Evolutionary conservation across 2,113 vertebrate species (phyloP).

Genomic region (Ciconia boyciana): DNA sequence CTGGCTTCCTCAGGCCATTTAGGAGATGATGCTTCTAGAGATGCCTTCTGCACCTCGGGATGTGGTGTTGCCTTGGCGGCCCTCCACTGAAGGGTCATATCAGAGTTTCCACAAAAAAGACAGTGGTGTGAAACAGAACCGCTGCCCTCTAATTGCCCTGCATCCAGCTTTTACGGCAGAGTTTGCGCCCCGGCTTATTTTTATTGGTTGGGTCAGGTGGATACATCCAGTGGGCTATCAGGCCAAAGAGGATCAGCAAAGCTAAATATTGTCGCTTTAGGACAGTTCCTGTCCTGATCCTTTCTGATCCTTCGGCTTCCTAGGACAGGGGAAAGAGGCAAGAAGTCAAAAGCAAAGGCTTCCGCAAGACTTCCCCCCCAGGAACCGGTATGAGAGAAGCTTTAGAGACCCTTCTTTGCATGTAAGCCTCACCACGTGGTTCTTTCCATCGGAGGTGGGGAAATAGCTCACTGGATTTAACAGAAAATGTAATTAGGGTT

Average conservation of each 20-base stretch:
- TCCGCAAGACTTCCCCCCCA: background rate
- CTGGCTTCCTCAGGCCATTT: background rate
- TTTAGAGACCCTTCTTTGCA: background rate
- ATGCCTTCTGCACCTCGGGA: background rate
- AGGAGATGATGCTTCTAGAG: background rate
- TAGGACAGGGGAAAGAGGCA: background rate
- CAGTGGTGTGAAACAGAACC: background rate
- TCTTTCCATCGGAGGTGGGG: background rate
- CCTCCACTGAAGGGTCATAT: background rate
- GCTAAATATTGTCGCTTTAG: background rate
- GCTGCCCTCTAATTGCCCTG: background rate
- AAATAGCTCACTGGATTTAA: background rate
- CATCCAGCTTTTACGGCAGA: fast-evolving
- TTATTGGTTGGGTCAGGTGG: background rate
- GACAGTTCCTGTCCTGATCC: background rate
- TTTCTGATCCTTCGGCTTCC: background rate
- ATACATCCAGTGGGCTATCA: background rate
- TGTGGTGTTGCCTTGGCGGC: background rate
- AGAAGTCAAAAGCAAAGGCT: background rate
- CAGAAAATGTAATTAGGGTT: conserved; percentile 3
- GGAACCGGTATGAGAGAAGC: background rate
- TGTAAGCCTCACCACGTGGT: background rate
- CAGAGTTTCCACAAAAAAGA: background rate
- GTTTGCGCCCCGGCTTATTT: background rate
- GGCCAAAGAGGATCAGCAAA: background rate